Base-by-base conservation (phyloP, 1,140 invertebrate genomes). In the Teleopsis dalmanni region DNA sequence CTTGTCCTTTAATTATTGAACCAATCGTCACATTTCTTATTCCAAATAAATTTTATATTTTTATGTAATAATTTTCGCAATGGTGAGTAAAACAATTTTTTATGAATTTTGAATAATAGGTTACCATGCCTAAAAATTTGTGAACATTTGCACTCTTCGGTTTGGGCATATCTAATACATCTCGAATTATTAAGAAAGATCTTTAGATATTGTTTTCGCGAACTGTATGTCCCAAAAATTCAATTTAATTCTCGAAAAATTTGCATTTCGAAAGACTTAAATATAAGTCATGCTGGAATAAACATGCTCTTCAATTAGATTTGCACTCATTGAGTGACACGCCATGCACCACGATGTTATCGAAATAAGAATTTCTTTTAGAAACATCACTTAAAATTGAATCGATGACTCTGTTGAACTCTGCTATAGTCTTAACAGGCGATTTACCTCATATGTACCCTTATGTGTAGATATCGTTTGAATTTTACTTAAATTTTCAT, bases 391-490 rank as follows among this genome's bases (percentile, higher is more conserved):
- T 13, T 19, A 43, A 43, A 8, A 43, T 43, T 31, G 26, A 16
- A 10, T 43, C 18, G n/a, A 29, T 16, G 19, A 29, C 29, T 27
- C 41, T 14, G 25, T 43, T 43, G 18, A 43, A 43, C 25, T 43
- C 19, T 8, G 38, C 38, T n/a, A n/a, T n/a, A n/a, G n/a, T n/a
- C n/a, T n/a, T n/a, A n/a, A 57, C 42, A 69, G 47, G 11, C 67
- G 44, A 3, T 55, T 67, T 26, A 59, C 65, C 42, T 46, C 48
- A 57, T 57, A 70, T n/a, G 67, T 47, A 2, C 65, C 65, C 45
- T 54, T 60, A 42, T 54, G 54, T 6, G 67, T 71, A 29, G 56
- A 59, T 14, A 69, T 65, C 1, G 58, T 56, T 3, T 59, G 60
- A 1, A 61, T 44, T 27, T 56, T 26, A 37, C 61, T 55, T 1